A percentile compares a stretch with the other conserved stretches of the same genome.
These are phyloP conservation scores for Phengaris alcon DNA, from an alignment of 2,888 invertebrate species.

Conservation along the genomic window DNA sequence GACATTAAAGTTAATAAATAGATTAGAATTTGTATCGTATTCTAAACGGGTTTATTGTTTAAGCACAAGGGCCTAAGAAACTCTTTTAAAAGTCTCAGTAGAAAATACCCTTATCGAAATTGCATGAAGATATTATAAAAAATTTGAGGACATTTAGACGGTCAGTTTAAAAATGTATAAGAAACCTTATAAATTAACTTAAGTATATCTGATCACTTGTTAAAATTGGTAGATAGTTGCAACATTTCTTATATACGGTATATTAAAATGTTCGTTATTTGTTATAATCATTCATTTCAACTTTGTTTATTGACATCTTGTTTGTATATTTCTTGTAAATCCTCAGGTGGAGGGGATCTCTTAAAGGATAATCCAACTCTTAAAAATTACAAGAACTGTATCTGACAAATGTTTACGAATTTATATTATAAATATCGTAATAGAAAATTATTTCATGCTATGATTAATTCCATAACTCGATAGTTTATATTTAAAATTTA, in stretches of 20 bases:
- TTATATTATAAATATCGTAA: conserved; percentile 25
- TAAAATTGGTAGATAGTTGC: conserved; percentile 28
- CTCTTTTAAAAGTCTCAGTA: conserved; percentile 41
- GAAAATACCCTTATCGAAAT: conserved; percentile 46
- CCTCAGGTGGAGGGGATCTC: background rate
- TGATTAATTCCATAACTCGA: conserved; percentile 22
- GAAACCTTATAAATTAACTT: conserved; percentile 19
- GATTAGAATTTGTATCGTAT: conserved; percentile 34
- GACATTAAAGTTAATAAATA: conserved; percentile 33
- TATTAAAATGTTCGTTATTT: conserved; percentile 24
- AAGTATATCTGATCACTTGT: conserved; percentile 23
- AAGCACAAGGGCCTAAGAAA: conserved; percentile 39
- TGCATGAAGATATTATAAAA: conserved; percentile 48
- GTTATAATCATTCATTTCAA: conserved; percentile 23
- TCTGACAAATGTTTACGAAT: conserved; percentile 21
- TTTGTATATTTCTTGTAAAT: background rate
- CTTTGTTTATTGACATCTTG: conserved; percentile 15
- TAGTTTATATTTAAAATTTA: conserved; percentile 17
- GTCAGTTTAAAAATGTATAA: conserved; percentile 18
- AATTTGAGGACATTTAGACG: conserved; percentile 7
- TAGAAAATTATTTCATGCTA: conserved; percentile 10
- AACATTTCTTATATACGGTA: conserved; percentile 22
- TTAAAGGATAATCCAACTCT: background rate
- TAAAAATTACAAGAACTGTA: background rate
- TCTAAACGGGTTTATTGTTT: conserved; percentile 34